These are phyloP conservation scores for Menidia menidia DNA, from an alignment of 2,797 vertebrate species.

Conservation along the genomic window DNA sequence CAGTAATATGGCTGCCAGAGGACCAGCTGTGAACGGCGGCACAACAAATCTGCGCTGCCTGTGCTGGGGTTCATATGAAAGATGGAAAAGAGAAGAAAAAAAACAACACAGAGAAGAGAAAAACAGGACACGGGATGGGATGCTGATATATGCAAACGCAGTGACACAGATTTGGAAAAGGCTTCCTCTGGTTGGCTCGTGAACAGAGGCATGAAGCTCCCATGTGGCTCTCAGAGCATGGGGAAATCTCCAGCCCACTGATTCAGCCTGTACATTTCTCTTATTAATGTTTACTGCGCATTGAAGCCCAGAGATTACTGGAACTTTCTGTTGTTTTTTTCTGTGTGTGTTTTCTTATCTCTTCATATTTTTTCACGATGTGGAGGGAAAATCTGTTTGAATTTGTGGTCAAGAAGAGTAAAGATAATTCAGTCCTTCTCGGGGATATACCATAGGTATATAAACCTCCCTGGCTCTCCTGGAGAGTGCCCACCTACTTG, in stretches of 20 bases:
- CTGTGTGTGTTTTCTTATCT: conserved; percentile 58
- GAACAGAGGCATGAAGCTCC: conserved; percentile 90
- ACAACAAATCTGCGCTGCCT: conserved; percentile 72
- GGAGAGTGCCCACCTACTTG: conserved; percentile 70
- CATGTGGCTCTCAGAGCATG: conserved; percentile 88
- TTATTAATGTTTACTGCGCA: conserved; percentile 99
- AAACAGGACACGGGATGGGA: conserved; percentile 77
- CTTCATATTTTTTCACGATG: conserved; percentile 70
- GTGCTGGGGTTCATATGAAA: conserved; percentile 61
- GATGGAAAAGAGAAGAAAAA: background rate
- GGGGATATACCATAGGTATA: conserved; percentile 58
- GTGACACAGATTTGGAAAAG: conserved; percentile 81
- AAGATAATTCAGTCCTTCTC: conserved; percentile 77
- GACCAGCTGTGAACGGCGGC: conserved; percentile 68
- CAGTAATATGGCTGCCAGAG: conserved; percentile 63
- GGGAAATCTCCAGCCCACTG: conserved; percentile 92
- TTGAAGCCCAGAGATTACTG: conserved; percentile 99
- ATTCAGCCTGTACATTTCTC: conserved; percentile 98
- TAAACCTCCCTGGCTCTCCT: conserved; percentile 70
- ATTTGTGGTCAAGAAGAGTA: conserved; percentile 83
- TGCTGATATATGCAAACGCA: conserved; percentile 86
- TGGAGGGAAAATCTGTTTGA: conserved; percentile 90
- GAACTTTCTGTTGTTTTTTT: conserved; percentile 79
- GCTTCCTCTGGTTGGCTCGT: conserved; percentile 84
- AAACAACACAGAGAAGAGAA: conserved; percentile 43